These are phyloP conservation scores for Otolemur garnettii DNA, from an alignment of 2,113 vertebrate species.

Conservation along the genomic window DNA sequence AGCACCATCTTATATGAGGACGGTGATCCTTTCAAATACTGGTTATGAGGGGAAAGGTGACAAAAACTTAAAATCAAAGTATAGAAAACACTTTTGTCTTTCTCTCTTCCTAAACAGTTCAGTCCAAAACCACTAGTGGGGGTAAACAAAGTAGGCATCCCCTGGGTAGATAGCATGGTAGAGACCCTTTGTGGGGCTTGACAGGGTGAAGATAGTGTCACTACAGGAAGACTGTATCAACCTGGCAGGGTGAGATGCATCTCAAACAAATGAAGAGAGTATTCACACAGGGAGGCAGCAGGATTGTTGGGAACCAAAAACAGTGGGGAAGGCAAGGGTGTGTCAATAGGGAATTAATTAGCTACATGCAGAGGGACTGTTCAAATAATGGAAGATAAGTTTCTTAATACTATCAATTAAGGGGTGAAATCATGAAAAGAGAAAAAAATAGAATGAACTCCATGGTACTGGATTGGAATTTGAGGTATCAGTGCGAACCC, in stretches of 20 bases:
- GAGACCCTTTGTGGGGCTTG: neutral
- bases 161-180: neutral
- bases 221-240: neutral
- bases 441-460: constrained; percentile 4
- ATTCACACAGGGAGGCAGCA: neutral
- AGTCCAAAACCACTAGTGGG: neutral
- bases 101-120: neutral
- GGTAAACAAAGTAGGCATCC: neutral
- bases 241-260: neutral
- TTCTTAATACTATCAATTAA: neutral
- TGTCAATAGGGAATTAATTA: neutral
- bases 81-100: neutral
- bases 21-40: constrained; percentile 1
- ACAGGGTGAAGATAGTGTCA: neutral
- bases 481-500: neutral
- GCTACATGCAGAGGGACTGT: neutral
- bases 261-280: neutral
- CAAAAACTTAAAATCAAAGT: neutral
- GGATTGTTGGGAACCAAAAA: neutral
- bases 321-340: neutral
- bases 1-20: neutral
- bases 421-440: constrained; percentile 9
- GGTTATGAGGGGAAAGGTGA: neutral
- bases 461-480: neutral
- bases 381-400: neutral